These are phyloP conservation scores for Brachionus angularis DNA, from an alignment of 1,140 invertebrate species.

Conservation along the genomic window DNA sequence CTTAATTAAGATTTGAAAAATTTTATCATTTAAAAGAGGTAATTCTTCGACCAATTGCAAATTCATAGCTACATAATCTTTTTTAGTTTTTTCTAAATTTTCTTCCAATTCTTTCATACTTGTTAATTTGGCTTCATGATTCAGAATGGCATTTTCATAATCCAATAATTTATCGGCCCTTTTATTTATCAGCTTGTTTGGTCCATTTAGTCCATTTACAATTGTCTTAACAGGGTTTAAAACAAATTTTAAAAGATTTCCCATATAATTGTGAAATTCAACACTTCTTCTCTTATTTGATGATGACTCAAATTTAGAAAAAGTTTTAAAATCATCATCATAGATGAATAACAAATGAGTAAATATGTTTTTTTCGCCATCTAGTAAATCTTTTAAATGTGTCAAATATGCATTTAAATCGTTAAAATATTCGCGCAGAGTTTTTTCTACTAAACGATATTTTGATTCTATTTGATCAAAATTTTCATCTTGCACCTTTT, in stretches of 20 bases:
- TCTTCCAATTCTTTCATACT: neutral
- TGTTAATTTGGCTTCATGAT: neutral
- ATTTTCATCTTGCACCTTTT: no score
- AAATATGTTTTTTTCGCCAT: conserved; percentile 24
- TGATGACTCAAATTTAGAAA: neutral
- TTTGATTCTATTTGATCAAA: neutral
- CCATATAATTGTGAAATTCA: neutral
- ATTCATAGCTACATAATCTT: conserved; percentile 33
- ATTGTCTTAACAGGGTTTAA: neutral
- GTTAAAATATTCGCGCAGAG: conserved; percentile 4
- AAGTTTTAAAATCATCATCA: conserved; percentile 19
- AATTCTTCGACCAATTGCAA: conserved; percentile 32
- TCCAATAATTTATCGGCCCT: conserved; percentile 27
- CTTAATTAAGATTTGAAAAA: neutral
- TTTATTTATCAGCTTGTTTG: conserved; percentile 19
- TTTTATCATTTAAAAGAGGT: neutral
- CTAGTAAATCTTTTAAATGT: neutral
- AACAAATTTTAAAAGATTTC: neutral
- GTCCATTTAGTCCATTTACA: neutral
- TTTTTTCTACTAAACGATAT: neutral
- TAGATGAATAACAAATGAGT: conserved; percentile 3
- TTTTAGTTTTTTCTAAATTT: neutral
- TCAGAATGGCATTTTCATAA: conserved; percentile 9
- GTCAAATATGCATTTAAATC: conserved; percentile 1
- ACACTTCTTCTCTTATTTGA: neutral